phyloP scores from a whole-genome alignment of 2,888 invertebrate genomes.

The Tetragonula carbonaria region DNA sequence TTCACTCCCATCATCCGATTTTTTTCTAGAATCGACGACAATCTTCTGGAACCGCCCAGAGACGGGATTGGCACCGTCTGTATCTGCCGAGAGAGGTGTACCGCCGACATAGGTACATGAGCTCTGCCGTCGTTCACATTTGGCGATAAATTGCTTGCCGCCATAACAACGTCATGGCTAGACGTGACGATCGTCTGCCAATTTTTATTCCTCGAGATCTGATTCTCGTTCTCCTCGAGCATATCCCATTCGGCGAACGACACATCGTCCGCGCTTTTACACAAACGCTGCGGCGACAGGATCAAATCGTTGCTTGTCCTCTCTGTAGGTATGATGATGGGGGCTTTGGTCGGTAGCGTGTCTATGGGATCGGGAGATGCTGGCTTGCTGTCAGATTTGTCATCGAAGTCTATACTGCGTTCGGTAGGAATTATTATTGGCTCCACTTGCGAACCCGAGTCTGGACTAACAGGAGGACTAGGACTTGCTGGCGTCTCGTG shows the following conservation, averaged over 20 bases:
- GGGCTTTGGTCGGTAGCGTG: conserved; percentile 64
- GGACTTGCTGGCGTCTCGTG: conserved; percentile 84
- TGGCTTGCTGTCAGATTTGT: conserved; percentile 66
- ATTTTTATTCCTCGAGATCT: conserved; percentile 19
- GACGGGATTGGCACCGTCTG: conserved; percentile 75
- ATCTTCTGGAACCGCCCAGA: conserved; percentile 73
- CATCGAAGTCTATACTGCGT: conserved; percentile 65
- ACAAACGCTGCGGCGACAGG: conserved; percentile 2
- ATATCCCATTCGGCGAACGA: conserved; percentile 70
- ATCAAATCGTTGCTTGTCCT: conserved; percentile 49
- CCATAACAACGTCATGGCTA: conserved; percentile 58
- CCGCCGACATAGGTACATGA: conserved; percentile 16
- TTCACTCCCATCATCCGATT: conserved; percentile 50
- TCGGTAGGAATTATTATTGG: conserved; percentile 84
- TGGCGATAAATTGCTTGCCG: conserved; percentile 61
- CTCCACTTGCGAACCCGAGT: conserved; percentile 60
- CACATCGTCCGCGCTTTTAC: conserved; percentile 54
- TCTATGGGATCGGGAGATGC: conserved; percentile 74
- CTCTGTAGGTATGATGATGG: conserved; percentile 76
- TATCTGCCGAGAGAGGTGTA: conserved; percentile 67
- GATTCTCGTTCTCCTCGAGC: conserved; percentile 69
- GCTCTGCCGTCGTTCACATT: conserved; percentile 43
- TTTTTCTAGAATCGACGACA: conserved; percentile 72
- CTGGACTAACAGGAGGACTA: conserved; percentile 83
- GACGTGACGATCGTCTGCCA: conserved; percentile 60